These are phyloP conservation scores for Drosophila serrata DNA, from an alignment of 1,140 invertebrate species.

Conservation along the genomic window DNA sequence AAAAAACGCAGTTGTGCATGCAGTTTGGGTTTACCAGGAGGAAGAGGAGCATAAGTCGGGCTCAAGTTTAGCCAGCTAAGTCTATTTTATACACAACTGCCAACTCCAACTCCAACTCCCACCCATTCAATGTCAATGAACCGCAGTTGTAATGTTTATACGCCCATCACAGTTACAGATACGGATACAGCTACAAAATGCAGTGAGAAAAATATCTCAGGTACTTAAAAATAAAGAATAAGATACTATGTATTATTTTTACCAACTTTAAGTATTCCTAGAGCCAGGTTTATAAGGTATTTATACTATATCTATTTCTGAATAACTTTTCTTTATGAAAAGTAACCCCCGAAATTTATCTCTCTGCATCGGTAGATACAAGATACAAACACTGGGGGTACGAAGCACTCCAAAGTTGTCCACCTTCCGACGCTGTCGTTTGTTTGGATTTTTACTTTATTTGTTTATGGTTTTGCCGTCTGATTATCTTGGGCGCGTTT, in stretches of 20 bases:
- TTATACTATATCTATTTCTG: neutral
- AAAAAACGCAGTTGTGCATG: conserved; percentile 78
- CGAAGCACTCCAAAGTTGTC: conserved; percentile 54
- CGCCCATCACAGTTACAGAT: conserved; percentile 47
- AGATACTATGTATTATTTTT: neutral
- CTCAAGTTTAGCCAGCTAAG: conserved; percentile 37
- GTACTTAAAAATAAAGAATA: no score
- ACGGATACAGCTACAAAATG: conserved; percentile 27
- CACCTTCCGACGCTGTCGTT: conserved; percentile 53
- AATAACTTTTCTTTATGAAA: no score
- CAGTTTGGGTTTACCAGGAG: neutral
- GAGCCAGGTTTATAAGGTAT: neutral
- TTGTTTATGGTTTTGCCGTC: conserved; percentile 79
- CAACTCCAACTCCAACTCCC: conserved; percentile 10
- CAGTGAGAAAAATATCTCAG: conserved; percentile 1
- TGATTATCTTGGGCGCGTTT: conserved; percentile 81
- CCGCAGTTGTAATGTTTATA: conserved; percentile 64
- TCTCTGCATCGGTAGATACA: conserved; percentile 23
- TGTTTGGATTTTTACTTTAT: conserved; percentile 79
- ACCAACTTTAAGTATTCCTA: neutral
- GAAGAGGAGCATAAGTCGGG: conserved; percentile 6
- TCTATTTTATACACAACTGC: neutral
- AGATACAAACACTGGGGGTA: conserved; percentile 25
- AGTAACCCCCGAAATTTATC: neutral
- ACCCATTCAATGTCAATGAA: conserved; percentile 80